phyloP scores from a whole-genome alignment of 2,113 vertebrate species.

The Coptodon rendalli region DNA sequence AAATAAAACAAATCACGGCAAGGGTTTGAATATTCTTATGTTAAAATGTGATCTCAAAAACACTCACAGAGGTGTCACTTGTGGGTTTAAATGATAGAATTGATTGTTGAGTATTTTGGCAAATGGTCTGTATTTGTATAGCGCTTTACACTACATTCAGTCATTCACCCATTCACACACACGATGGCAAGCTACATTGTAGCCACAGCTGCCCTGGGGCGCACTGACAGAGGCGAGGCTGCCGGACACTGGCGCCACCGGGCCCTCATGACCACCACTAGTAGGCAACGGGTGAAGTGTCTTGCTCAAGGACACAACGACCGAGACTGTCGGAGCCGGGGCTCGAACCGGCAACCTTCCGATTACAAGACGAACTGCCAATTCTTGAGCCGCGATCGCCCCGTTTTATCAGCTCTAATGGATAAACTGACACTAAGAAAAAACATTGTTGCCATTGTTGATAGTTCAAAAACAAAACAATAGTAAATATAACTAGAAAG shows the following conservation, averaged over 20 bases:
- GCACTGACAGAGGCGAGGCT: background rate
- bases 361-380: background rate
- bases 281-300: background rate
- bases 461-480: background rate
- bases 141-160: background rate
- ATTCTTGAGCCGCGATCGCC: background rate
- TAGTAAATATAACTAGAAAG: background rate
- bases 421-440: background rate
- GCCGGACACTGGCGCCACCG: background rate
- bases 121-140: background rate
- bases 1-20: background rate
- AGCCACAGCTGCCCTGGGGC: background rate
- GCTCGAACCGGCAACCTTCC: background rate
- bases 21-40: background rate
- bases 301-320: background rate
- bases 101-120: background rate
- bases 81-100: background rate
- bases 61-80: background rate
- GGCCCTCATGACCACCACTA: background rate
- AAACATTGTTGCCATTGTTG: background rate
- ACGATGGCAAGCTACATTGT: background rate
- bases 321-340: background rate
- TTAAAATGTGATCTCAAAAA: background rate
- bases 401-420: background rate
- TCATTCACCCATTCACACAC: background rate